These are phyloP conservation scores for Drosophila niveifrons DNA, from an alignment of 2,888 invertebrate species.

Conservation along the genomic window DNA sequence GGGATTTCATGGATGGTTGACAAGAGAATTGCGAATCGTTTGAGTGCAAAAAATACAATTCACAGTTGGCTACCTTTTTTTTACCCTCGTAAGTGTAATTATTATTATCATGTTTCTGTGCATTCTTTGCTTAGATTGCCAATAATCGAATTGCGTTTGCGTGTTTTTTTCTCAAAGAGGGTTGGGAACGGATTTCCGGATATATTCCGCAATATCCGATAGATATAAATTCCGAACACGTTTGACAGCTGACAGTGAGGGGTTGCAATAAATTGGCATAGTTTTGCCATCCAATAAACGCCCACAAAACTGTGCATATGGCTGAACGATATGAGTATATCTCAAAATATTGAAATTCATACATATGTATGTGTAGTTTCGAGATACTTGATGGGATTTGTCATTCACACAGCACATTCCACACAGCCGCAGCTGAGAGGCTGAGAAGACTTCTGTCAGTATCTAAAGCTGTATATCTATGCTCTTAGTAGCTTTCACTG, in stretches of 20 bases:
- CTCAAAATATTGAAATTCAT: constrained; percentile 36
- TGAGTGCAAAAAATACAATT: constrained; percentile 45
- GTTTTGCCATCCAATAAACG: constrained; percentile 42
- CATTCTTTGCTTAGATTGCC: constrained; percentile 43
- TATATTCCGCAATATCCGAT: constrained; percentile 60
- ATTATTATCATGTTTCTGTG: constrained; percentile 41
- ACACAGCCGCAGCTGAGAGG: constrained; percentile 30
- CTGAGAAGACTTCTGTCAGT: constrained; percentile 32
- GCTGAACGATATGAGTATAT: constrained; percentile 5
- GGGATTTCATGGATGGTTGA: constrained; percentile 29
- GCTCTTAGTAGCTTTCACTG: constrained; percentile 68
- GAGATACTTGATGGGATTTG: constrained; percentile 51
- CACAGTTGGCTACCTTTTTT: constrained; percentile 69
- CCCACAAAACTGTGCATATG: constrained; percentile 43
- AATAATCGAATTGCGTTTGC: constrained; percentile 64
- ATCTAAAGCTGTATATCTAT: constrained; percentile 21
- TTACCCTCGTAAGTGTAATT: constrained; percentile 40
- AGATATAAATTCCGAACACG: constrained; percentile 67
- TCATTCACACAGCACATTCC: constrained; percentile 40
- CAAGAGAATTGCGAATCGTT: constrained; percentile 39
- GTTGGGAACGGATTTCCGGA: constrained; percentile 73
- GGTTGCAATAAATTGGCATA: constrained; percentile 49
- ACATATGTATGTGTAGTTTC: constrained; percentile 23
- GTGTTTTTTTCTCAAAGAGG: constrained; percentile 28
- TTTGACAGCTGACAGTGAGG: constrained; percentile 55